Conservation (phyloP, 2,113 vertebrate genomes). For the Seriola dumerili region DNA sequence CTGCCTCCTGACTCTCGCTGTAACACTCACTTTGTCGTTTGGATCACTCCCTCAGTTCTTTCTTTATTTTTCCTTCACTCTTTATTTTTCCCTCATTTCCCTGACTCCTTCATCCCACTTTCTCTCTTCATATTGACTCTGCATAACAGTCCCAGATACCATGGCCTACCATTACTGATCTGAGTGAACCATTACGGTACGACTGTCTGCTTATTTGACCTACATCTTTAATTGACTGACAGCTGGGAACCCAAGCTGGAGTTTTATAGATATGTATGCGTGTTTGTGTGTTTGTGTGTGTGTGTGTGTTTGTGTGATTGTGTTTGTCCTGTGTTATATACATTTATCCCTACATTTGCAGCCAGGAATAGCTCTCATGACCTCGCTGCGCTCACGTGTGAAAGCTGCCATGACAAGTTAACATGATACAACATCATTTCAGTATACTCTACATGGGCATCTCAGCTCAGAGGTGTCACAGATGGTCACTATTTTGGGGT, state of each 20-base stretch:
- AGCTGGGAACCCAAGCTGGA: conserved; percentile 41
- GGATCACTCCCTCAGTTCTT: neutral
- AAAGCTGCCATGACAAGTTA: conserved; percentile 47
- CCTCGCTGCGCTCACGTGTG: conserved; percentile 20
- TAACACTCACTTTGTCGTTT: conserved; percentile 11
- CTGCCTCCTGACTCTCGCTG: conserved; percentile 20
- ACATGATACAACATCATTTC: conserved; percentile 31
- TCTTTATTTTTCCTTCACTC: neutral
- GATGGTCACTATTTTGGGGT: neutral
- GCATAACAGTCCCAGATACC: conserved; percentile 17
- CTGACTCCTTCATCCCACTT: neutral
- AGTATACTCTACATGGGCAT: neutral
- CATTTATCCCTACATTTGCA: conserved; percentile 37
- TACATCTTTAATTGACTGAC: conserved; percentile 63
- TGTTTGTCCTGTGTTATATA: neutral
- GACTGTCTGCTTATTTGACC: conserved; percentile 55
- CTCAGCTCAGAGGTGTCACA: neutral
- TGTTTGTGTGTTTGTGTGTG: neutral
- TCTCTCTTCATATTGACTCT: conserved; percentile 17
- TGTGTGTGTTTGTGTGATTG: neutral
- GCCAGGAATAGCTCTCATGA: conserved; percentile 56
- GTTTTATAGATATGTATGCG: conserved; percentile 20
- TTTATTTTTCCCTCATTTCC: neutral
- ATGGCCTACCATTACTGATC: conserved; percentile 28
- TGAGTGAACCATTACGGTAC: conserved; percentile 38